A percentile compares a stretch with the other conserved stretches of the same genome.
These are phyloP conservation scores for Ptychoptera contaminata DNA, from an alignment of 2,888 invertebrate species.

Conservation along the genomic window DNA sequence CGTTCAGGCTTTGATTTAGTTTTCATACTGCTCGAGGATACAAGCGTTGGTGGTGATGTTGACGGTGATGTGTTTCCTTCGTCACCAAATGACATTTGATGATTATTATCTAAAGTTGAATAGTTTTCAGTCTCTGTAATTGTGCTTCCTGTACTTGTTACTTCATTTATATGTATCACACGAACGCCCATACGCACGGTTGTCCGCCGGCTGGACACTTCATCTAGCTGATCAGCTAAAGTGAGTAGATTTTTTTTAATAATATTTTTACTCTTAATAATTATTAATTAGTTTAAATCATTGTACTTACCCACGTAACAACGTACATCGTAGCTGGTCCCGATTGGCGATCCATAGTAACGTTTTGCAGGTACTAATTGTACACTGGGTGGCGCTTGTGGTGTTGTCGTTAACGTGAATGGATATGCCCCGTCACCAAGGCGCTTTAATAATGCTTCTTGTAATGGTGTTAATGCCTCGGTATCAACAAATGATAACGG, in stretches of 20 bases:
- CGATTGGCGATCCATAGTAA: slow-evolving; percentile 80
- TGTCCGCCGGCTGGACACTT: slow-evolving; percentile 62
- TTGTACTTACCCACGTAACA: slow-evolving; percentile 62
- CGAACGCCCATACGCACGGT: slow-evolving; percentile 75
- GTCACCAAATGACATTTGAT: slow-evolving; percentile 6
- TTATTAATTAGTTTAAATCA: no score
- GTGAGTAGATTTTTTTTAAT: no score
- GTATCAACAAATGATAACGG: slow-evolving; percentile 27
- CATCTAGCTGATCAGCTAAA: slow-evolving; percentile 68
- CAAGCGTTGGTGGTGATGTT: neutral
- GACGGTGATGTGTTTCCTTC: slow-evolving; percentile 5
- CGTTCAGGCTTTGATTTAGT: slow-evolving; percentile 14
- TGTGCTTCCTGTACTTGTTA: slow-evolving; percentile 4
- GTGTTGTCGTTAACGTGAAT: slow-evolving; percentile 64
- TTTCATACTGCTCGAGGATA: neutral
- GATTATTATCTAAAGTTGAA: slow-evolving; percentile 19
- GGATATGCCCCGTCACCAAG: slow-evolving; percentile 66
- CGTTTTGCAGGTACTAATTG: slow-evolving; percentile 81
- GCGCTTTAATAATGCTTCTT: slow-evolving; percentile 66
- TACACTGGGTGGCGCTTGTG: slow-evolving; percentile 79
- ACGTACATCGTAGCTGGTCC: slow-evolving; percentile 78
- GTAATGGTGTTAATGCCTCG: slow-evolving; percentile 47
- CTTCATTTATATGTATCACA: slow-evolving; percentile 48
- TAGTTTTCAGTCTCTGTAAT: slow-evolving; percentile 16
- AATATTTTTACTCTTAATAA: no score